A percentile compares a stretch with the other conserved stretches of the same genome.
phyloP scores from a whole-genome alignment of 2,888 invertebrate species.

The Drosophila lacicola region DNA sequence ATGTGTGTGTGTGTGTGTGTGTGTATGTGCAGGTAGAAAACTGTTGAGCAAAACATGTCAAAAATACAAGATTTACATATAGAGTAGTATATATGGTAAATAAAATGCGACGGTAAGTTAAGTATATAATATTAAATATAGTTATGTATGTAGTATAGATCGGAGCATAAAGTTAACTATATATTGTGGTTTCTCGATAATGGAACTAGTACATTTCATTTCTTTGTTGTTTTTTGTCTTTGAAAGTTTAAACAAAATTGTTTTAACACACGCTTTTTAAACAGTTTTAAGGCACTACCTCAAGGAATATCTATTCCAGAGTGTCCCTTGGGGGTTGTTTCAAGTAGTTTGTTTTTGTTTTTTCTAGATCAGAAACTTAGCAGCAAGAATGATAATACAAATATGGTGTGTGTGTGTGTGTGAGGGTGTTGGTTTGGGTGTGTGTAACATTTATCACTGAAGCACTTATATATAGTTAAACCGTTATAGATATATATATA shows the following conservation, averaged over 20 bases:
- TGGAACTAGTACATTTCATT: slow-evolving; percentile 46
- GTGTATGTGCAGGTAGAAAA: slow-evolving; percentile 44
- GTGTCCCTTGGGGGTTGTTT: slow-evolving; percentile 61
- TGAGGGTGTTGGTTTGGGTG: slow-evolving; percentile 1
- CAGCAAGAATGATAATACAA: slow-evolving; percentile 20
- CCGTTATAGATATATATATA: slow-evolving; percentile 20
- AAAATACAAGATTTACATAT: slow-evolving; percentile 56
- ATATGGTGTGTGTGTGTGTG: slow-evolving; percentile 5
- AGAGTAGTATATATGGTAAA: slow-evolving; percentile 20
- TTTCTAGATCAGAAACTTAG: slow-evolving; percentile 20
- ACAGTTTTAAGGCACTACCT: slow-evolving; percentile 74
- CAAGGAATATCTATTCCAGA: slow-evolving; percentile 68
- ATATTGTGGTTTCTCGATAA: slow-evolving; percentile 21
- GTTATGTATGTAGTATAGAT: slow-evolving; percentile 50
- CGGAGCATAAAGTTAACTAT: slow-evolving; percentile 73
- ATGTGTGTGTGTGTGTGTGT: slow-evolving; percentile 17
- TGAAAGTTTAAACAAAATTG: slow-evolving; percentile 46
- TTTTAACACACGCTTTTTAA: slow-evolving; percentile 11
- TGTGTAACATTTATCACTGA: slow-evolving; percentile 53
- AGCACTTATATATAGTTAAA: slow-evolving; percentile 54
- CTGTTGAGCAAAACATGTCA: slow-evolving; percentile 57
- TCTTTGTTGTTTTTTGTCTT: slow-evolving; percentile 9
- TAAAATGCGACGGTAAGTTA: slow-evolving; percentile 55
- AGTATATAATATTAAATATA: slow-evolving; percentile 34
- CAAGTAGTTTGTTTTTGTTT: slow-evolving; percentile 29